Percentiles rank a stretch among this genome's conserved stretches.
phyloP scores from a whole-genome alignment of 2,888 invertebrate species.

The Nebria brevicollis region DNA sequence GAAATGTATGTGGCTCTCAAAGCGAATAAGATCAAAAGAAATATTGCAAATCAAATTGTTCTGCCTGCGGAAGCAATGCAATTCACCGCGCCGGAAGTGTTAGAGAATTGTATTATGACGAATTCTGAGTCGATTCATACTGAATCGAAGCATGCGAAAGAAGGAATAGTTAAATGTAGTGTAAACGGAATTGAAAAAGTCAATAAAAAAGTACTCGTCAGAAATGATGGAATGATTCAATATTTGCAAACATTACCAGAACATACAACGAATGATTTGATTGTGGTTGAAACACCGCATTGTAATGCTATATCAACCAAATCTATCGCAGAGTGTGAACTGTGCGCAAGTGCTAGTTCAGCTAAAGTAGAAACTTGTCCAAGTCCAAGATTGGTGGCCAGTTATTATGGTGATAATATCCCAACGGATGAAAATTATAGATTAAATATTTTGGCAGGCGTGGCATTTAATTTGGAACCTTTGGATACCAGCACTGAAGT shows the following conservation, averaged over 20 bases:
- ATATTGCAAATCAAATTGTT: neutral
- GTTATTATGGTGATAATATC: neutral
- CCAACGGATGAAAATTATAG: conserved; percentile 26
- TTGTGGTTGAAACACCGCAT: conserved; percentile 13
- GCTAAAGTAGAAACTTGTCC: neutral
- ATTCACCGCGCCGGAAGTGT: neutral
- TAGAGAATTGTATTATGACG: neutral
- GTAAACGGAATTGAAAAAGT: conserved; percentile 33
- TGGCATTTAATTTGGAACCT: conserved; percentile 26
- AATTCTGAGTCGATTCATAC: neutral
- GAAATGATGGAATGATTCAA: neutral
- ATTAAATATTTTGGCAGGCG: conserved; percentile 24
- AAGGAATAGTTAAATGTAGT: conserved; percentile 28
- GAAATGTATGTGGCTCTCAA: neutral
- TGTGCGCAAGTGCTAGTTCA: neutral
- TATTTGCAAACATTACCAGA: conserved; percentile 19
- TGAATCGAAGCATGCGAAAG: neutral
- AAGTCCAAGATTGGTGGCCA: neutral
- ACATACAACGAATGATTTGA: neutral
- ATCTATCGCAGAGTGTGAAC: neutral
- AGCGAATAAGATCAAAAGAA: neutral
- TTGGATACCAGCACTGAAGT: conserved; percentile 24
- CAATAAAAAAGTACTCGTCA: conserved; percentile 22
- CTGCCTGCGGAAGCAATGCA: neutral
- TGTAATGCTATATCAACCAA: conserved; percentile 11